Base-by-base conservation (phyloP, 2,797 vertebrate species). In the Bucorvus abyssinicus region DNA sequence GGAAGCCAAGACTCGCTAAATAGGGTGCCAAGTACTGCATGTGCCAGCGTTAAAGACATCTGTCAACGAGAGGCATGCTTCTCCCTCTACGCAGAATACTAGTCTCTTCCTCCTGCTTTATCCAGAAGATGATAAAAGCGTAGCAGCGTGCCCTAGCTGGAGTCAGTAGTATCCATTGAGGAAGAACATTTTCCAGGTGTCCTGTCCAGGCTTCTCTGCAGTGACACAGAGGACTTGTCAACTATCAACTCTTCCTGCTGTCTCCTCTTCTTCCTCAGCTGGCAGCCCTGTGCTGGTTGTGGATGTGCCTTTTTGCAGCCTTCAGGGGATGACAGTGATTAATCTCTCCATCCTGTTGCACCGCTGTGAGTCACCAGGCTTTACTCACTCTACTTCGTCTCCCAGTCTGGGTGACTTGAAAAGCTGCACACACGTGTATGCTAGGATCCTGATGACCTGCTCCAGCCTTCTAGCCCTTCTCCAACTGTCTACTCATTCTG, bases 361-460 rank as follows among this genome's bases (percentile, higher is more conserved):
- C 34, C 57, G 81, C 71, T 85, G 59, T 44, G 64, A 95, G 29
- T 94, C 87, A 91, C 60, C 20, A 56, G 53, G n/a, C 77, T 42
- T 94, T 87, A 63, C 40, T 96, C 84, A 90, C n/a, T 87, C n/a
- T 36, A 34, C 61, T 84, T 71, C 49, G 20, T 83, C 61, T 90
- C 57, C 32, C 45, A 80, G 1, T 74, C 47, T 45, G 68, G 30
- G 42, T 60, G 44, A 89, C 57, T 29, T 87, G 55, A 87, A 91
- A 93, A 80, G 36, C 49, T 77, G 15, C 47, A 59, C 36, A 59
- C n/a, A 53, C 3, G 7, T 10, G 4, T 67, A 49, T 83, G 24
- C 49, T 36, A 80, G 49, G 30, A 63, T 82, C 44, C 47, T 2
- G 1, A 87, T 42, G 84, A 83, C 29, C 82, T 80, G 49, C 16